Evolutionary conservation across 1,140 invertebrate species (phyloP), one percentile per base, ranked within the genome.

Genomic region (Drosophila arawakana): DNA sequence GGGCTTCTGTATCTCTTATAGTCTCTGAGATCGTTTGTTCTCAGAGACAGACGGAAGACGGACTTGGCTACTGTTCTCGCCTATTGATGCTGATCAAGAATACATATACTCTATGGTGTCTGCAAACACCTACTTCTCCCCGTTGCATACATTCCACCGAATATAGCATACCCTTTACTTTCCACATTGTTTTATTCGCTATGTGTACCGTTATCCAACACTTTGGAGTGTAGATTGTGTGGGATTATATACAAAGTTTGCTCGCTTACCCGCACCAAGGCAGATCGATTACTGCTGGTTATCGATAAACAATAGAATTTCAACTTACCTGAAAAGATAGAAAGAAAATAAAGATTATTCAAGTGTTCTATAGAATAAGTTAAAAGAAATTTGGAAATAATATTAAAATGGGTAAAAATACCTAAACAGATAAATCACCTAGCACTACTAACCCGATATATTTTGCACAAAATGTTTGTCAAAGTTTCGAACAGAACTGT

Each of bases 321-420:
- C 54, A 75, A 88, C 83, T 88, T 88, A 88, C 83, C 83, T 88
- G 60, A n/a, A 88, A 88, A 54, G 61, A 73, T 54, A 78, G 7
- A 34, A 7, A 8, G 67, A 57, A 50, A 8, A 60, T 6, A 65
- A 58, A 37, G 10, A 30, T 5, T 13, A 72, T 58, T 43, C 65
- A 7, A 37, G 18, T 21, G 18, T 21, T 21, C 18, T 21, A 1
- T 21, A 18, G 18, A 30, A 11, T 21, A 7, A 58, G 13, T 44
- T 9, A 18, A 3, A 34, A 1, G 21, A 21, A 10, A 49, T 25
- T 47, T 7, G 10, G 10, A 25, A 52, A 34, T 2, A 2, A n/a
- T 50, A 50, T 5, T 30, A 30, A 7, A 6, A 2, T 11, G 41
- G 2, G 0, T 13, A 43, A 13, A 6, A 43, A 43, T 5, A 4